These are phyloP conservation scores for Drosophila kanekoi DNA, from an alignment of 2,888 invertebrate species.

Conservation along the genomic window DNA sequence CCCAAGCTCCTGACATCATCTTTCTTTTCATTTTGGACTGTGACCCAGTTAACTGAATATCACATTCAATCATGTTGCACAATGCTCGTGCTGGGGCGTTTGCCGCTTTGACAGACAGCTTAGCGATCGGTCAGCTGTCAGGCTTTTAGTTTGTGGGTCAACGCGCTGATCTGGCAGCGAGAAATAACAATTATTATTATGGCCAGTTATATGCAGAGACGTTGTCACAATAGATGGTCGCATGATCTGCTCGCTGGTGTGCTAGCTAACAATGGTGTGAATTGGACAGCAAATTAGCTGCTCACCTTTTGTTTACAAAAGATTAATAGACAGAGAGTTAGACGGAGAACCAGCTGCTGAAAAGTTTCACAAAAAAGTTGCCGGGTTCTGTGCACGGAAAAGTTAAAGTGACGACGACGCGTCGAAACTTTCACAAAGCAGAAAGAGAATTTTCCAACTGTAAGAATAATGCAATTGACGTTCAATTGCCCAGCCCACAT, in stretches of 20 bases:
- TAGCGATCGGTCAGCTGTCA: conserved; percentile 47
- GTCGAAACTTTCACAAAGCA: conserved; percentile 50
- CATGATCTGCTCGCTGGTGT: conserved; percentile 34
- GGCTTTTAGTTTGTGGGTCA: conserved; percentile 43
- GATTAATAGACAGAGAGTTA: conserved; percentile 31
- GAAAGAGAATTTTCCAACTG: conserved; percentile 65
- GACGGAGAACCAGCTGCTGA: conserved; percentile 7
- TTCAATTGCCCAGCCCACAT: conserved; percentile 48
- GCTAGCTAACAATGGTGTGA: conserved; percentile 68
- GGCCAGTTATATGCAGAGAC: conserved; percentile 10
- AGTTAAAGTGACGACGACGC: conserved; percentile 31
- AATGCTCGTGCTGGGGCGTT: conserved; percentile 21
- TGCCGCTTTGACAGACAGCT: conserved; percentile 33
- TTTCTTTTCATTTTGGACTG: conserved; percentile 15
- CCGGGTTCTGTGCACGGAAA: conserved; percentile 45
- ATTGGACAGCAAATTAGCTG: conserved; percentile 57
- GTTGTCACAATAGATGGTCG: conserved; percentile 33
- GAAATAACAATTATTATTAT: conserved; percentile 8
- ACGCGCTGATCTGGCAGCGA: conserved; percentile 17
- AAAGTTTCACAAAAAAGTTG: conserved; percentile 48
- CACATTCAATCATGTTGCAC: conserved; percentile 44
- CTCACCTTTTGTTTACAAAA: conserved; percentile 64
- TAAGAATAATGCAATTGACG: conserved; percentile 60
- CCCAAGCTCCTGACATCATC: conserved; percentile 12
- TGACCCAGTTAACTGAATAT: conserved; percentile 46